These are phyloP conservation scores for Protobothrops mucrosquamatus DNA, from an alignment of 2,113 vertebrate species.

Conservation along the genomic window DNA sequence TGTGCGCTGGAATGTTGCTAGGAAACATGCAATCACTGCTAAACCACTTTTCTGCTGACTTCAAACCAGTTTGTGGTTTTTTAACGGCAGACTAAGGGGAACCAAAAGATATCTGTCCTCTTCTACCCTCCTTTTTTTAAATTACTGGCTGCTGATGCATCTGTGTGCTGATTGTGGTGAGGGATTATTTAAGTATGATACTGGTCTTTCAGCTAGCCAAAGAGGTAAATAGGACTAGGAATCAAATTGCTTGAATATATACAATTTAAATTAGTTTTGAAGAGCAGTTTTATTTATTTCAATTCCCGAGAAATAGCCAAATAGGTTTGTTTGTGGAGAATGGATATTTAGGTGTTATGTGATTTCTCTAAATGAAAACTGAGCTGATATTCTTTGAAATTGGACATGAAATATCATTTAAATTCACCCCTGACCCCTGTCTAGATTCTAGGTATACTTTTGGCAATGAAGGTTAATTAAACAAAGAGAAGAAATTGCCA, in stretches of 20 bases:
- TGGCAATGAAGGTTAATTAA: slow-evolving; percentile 2
- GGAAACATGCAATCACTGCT: slow-evolving; percentile 26
- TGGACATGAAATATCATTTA: slow-evolving; percentile 45
- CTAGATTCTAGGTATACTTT: slow-evolving; percentile 2
- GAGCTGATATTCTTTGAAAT: slow-evolving; percentile 30
- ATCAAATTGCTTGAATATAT: slow-evolving; percentile 27
- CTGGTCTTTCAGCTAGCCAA: slow-evolving; percentile 9
- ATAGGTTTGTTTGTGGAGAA: slow-evolving; percentile 22
- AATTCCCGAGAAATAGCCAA: slow-evolving; percentile 28
- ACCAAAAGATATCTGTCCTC: background rate
- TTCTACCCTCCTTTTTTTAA: background rate
- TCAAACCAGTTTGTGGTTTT: slow-evolving; percentile 15
- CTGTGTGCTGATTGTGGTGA: background rate
- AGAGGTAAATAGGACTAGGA: slow-evolving; percentile 28
- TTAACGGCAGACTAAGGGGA: slow-evolving; percentile 27
- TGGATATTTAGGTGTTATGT: slow-evolving; percentile 31
- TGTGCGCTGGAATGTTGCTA: slow-evolving; percentile 11
- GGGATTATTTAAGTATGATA: background rate
- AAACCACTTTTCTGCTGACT: slow-evolving; percentile 40
- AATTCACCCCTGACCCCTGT: slow-evolving; percentile 31
- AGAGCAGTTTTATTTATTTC: slow-evolving; percentile 37
- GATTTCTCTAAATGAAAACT: slow-evolving; percentile 49
- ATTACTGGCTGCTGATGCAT: background rate
- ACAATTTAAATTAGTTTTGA: slow-evolving; percentile 47
- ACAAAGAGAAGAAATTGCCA: background rate